These are phyloP conservation scores for Palythoa grandis DNA, from an alignment of 92 coral and sea anemone genomes.

Conservation along the genomic window DNA sequence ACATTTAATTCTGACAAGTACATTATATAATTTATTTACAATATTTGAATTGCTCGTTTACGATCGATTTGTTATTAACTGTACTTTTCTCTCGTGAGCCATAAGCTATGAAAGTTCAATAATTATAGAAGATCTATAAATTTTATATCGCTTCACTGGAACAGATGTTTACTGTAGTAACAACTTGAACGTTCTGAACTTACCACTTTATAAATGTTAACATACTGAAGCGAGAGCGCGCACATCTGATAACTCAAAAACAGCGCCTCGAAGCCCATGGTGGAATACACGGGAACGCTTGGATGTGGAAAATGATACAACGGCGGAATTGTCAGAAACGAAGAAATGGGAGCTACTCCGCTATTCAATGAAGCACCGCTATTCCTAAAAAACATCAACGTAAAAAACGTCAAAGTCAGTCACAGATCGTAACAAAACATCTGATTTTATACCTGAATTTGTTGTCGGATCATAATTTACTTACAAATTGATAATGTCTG, in stretches of 20 bases:
- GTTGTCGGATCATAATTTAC: neutral
- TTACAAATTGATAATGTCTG: neutral
- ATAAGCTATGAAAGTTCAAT: neutral
- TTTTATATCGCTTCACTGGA: neutral
- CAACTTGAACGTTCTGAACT: constrained; percentile 20
- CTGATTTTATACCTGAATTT: neutral
- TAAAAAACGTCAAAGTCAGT: neutral
- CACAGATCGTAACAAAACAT: neutral
- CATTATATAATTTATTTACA: neutral
- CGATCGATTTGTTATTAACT: neutral
- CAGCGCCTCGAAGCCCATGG: constrained; percentile 86
- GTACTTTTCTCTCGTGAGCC: neutral
- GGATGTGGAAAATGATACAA: constrained; percentile 85
- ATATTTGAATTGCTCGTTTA: too few species aligned
- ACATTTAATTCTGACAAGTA: neutral
- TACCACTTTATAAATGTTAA: constrained; percentile 95
- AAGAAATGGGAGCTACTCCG: constrained; percentile 77
- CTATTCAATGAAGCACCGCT: constrained; percentile 67
- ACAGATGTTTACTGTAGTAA: constrained; percentile 23
- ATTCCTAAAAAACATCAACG: constrained; percentile 55
- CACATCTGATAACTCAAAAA: constrained; percentile 78
- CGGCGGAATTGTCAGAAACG: constrained; percentile 78
- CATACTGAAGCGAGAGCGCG: constrained; percentile 84
- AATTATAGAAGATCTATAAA: neutral
- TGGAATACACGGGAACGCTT: constrained; percentile 77